phyloP scores from a whole-genome alignment of 2,113 vertebrate species.

The Hiodon tergisus region DNA sequence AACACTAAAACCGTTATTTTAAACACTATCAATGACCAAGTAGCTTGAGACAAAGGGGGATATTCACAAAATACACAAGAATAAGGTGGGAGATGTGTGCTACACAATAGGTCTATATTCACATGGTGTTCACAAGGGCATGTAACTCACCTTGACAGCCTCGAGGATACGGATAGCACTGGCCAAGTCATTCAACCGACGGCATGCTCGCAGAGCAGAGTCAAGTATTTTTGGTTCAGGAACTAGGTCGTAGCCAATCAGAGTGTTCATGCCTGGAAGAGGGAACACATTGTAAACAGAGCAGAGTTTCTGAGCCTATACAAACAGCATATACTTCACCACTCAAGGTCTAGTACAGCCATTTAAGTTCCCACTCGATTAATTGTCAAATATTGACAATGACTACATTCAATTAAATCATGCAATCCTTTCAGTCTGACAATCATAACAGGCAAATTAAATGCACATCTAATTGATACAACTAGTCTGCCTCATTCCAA shows the following conservation, averaged over 20 bases:
- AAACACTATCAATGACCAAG: no score
- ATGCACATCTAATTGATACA: no score
- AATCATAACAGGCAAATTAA: no score
- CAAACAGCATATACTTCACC: not conserved
- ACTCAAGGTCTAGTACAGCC: no score
- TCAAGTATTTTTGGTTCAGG: slow-evolving; percentile 96
- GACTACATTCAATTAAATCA: no score
- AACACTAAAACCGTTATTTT: not conserved
- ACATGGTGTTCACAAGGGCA: not conserved
- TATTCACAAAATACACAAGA: not conserved
- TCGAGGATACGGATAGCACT: slow-evolving; percentile 91
- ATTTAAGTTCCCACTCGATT: no score
- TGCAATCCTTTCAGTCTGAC: no score
- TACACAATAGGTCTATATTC: not conserved
- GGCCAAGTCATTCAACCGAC: slow-evolving; percentile 89
- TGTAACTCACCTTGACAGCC: slow-evolving; percentile 80
- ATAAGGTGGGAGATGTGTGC: not conserved
- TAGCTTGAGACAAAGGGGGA: no score
- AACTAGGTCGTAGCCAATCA: slow-evolving; percentile 91
- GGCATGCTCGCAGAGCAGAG: slow-evolving; percentile 86
- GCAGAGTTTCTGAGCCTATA: not conserved
- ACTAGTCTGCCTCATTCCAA: no score
- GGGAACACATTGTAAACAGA: slow-evolving; percentile 7
- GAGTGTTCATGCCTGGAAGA: slow-evolving; percentile 83
- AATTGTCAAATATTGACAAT: no score